These are phyloP conservation scores for Monopterus albus DNA, from an alignment of 2,113 vertebrate species.

Conservation along the genomic window DNA sequence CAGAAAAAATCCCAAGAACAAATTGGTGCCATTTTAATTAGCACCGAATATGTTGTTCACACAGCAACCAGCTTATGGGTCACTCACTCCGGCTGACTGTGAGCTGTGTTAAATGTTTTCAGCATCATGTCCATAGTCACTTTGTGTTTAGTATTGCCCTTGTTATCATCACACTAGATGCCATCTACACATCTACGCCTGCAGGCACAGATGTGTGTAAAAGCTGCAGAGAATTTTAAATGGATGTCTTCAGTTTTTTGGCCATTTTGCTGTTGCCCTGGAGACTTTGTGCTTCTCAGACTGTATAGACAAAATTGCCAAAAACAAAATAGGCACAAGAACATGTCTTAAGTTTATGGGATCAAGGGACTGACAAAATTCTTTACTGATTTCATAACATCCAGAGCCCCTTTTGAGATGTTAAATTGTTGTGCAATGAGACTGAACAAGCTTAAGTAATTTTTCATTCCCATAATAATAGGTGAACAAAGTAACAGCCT, in stretches of 20 bases:
- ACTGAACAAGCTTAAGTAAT: not conserved
- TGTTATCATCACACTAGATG: no score
- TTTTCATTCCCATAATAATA: constrained; percentile 18
- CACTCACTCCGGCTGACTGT: not conserved
- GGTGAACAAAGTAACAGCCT: constrained; percentile 25
- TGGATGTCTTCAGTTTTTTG: not conserved
- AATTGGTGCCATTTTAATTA: constrained; percentile 25
- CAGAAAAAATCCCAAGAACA: not conserved
- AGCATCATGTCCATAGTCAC: not conserved
- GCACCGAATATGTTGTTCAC: constrained; percentile 4
- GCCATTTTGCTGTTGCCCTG: not conserved
- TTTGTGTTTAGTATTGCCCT: not conserved
- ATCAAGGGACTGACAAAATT: not conserved
- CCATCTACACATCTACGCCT: no score
- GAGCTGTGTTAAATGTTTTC: not conserved
- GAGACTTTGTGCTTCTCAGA: not conserved
- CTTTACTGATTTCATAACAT: constrained; percentile 10
- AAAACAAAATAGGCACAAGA: no score
- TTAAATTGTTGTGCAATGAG: not conserved
- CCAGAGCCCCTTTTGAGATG: not conserved
- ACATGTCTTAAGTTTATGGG: not conserved
- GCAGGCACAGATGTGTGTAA: no score
- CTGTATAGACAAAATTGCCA: not conserved
- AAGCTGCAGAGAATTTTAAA: not conserved
- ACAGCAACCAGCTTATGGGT: not conserved